Percentiles rank a stretch among this genome's conserved stretches.
Conservation (phyloP, 2,888 invertebrate species). For the Drosophila atroscutellata region DNA sequence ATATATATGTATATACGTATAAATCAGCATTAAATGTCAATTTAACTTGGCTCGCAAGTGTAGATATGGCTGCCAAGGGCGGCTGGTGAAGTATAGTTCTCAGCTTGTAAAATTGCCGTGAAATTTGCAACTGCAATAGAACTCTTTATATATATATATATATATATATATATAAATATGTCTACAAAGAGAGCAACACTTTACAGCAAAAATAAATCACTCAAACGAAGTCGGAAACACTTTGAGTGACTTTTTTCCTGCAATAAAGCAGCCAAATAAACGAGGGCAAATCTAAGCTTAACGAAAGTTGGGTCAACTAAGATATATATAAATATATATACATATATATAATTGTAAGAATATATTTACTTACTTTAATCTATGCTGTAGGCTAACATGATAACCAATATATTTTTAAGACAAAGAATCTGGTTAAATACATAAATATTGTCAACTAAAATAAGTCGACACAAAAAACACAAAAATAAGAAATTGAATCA, state of each 20-base stretch:
- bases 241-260: slow-evolving; percentile 5
- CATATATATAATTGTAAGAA: neutral
- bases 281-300: neutral
- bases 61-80: neutral
- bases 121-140: slow-evolving; percentile 23
- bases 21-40: slow-evolving; percentile 62
- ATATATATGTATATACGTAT: neutral
- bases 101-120: slow-evolving; percentile 20
- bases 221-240: slow-evolving; percentile 6
- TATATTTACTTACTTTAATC: neutral
- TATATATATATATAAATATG: neutral
- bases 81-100: neutral
- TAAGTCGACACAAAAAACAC: too few relatives aligned
- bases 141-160: neutral
- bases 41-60: slow-evolving; percentile 16
- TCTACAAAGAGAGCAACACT: slow-evolving; percentile 6
- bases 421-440: neutral
- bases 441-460: neutral
- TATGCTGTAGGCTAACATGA: neutral
- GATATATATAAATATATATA: neutral
- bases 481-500: too few relatives aligned
- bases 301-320: neutral
- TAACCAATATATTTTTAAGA: too few relatives aligned
- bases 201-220: slow-evolving; percentile 9
- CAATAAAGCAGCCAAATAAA: neutral